A percentile compares a stretch with the other conserved stretches of the same genome.
These are phyloP conservation scores for Cyphomyrus plagiostoma DNA, from an alignment of 2,113 vertebrate genomes.

Conservation along the genomic window DNA sequence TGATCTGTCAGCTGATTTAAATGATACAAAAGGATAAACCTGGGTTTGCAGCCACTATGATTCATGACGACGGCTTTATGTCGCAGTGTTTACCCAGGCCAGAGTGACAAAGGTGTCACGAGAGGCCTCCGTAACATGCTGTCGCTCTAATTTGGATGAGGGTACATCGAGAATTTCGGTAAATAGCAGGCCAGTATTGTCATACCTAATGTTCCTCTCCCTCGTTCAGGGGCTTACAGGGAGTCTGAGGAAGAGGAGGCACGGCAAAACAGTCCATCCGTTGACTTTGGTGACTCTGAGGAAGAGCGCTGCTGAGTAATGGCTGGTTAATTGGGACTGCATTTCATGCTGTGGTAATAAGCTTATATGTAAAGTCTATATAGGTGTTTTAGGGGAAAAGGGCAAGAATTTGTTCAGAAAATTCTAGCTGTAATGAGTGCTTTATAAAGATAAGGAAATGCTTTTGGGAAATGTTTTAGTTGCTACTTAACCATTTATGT, in stretches of 20 bases:
- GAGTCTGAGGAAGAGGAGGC: constrained; percentile 71
- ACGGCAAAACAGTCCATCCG: constrained; percentile 60
- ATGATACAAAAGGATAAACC: not conserved
- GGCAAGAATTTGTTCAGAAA: not conserved
- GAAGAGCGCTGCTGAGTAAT: constrained; percentile 53
- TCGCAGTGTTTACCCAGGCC: not conserved
- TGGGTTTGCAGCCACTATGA: not conserved
- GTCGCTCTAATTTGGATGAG: not conserved
- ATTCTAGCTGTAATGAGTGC: not conserved
- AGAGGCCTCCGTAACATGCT: not conserved
- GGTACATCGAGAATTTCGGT: not conserved
- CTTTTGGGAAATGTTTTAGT: not conserved
- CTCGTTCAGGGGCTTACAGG: constrained; percentile 70
- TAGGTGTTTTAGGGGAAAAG: not conserved
- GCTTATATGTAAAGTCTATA: not conserved
- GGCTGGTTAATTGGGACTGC: not conserved
- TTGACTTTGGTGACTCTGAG: constrained; percentile 61
- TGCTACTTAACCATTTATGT: not conserved
- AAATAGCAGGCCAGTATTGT: not conserved
- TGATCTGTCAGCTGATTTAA: not conserved
- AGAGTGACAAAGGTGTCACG: not conserved
- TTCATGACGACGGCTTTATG: not conserved
- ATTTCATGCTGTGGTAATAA: not conserved
- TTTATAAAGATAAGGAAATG: not conserved
- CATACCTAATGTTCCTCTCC: not conserved